Percentiles rank a stretch among this genome's conserved stretches.
Evolutionary conservation across 2,797 vertebrate genomes (phyloP).

Genomic region (Diplodus puntazzo): DNA sequence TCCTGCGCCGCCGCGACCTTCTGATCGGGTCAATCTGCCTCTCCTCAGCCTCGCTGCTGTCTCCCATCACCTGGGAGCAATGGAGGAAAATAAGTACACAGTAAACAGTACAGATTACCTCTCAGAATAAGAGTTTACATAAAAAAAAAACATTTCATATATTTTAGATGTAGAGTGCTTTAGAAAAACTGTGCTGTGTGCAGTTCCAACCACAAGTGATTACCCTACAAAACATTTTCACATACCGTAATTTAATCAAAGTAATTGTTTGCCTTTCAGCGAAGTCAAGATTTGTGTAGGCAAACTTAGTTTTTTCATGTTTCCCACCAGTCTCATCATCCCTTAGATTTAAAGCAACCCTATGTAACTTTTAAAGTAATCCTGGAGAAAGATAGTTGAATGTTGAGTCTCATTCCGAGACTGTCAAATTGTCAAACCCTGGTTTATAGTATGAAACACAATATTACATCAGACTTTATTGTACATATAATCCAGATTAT

Average conservation of each 20-base stretch:
- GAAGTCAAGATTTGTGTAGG: background rate
- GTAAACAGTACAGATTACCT: background rate
- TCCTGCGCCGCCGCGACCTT: slow-evolving; percentile 88
- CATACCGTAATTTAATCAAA: background rate
- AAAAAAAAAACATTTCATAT: too few species aligned
- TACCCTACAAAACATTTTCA: background rate
- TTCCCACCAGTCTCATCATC: too few species aligned
- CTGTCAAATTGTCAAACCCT: too few species aligned
- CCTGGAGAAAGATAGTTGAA: too few species aligned
- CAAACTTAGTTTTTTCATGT: too few species aligned
- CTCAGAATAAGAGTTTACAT: background rate
- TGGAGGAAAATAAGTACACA: background rate
- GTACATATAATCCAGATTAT: background rate
- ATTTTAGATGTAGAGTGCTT: background rate
- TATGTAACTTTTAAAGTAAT: too few species aligned
- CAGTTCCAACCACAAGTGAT: background rate
- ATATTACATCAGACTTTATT: background rate
- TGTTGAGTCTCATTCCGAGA: too few species aligned
- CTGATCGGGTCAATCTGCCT: slow-evolving; percentile 80
- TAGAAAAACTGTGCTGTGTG: background rate
- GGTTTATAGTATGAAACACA: background rate
- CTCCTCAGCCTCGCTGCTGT: slow-evolving; percentile 94
- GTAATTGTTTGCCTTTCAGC: background rate
- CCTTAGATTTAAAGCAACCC: too few species aligned
- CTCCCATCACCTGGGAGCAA: slow-evolving; percentile 82